Percentiles rank a stretch among this genome's conserved stretches.
Evolutionary conservation across 2,797 vertebrate genomes (phyloP).

Genomic region (Chloroceryle inda): DNA sequence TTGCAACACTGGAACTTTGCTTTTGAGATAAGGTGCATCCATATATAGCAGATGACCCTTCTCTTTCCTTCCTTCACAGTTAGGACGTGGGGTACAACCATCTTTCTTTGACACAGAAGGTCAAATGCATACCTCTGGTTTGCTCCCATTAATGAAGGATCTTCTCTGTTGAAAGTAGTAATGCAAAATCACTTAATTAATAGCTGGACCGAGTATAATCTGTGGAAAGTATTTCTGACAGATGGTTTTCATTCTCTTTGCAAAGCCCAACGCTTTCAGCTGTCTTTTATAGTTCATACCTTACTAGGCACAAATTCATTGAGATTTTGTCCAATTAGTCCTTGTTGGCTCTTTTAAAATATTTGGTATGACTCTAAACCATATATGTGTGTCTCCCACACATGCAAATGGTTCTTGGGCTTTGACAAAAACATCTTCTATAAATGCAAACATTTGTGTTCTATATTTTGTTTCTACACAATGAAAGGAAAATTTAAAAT

Average conservation of each 20-base stretch:
- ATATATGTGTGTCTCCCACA: neutral
- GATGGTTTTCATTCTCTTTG: conserved; percentile 71
- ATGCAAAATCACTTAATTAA: conserved; percentile 56
- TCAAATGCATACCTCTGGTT: neutral
- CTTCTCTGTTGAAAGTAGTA: conserved; percentile 33
- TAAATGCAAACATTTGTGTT: conserved; percentile 41
- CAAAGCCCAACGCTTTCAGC: conserved; percentile 56
- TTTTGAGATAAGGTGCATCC: neutral
- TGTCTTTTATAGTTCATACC: conserved; percentile 65
- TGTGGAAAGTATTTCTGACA: conserved; percentile 67
- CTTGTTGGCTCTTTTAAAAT: conserved; percentile 35
- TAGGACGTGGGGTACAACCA: neutral
- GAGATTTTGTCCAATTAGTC: conserved; percentile 57
- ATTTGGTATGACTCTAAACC: conserved; percentile 3
- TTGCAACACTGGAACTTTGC: neutral
- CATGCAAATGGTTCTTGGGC: neutral
- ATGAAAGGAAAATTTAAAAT: conserved; percentile 37
- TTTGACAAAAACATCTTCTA: conserved; percentile 9
- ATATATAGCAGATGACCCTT: neutral
- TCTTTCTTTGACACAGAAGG: neutral
- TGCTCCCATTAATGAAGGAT: neutral
- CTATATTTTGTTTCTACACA: conserved; percentile 22
- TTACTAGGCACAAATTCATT: conserved; percentile 44
- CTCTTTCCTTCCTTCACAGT: neutral
- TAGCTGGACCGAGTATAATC: conserved; percentile 13